Evolutionary conservation across 2,888 invertebrate species (phyloP).

Genomic region (Hermaeophaga mercurialis): DNA sequence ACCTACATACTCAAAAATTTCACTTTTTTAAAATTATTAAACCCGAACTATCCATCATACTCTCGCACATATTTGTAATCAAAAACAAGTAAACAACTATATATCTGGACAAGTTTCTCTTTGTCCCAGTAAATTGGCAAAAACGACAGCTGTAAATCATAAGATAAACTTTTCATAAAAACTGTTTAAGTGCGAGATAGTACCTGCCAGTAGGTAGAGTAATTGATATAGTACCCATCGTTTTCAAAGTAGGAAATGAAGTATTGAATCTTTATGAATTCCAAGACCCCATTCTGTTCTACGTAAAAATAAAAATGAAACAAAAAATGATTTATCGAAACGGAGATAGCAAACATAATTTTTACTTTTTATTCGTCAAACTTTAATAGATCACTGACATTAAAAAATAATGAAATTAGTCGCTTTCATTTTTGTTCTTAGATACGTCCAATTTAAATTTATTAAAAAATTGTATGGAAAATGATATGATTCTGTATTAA

Average conservation of each 20-base stretch:
- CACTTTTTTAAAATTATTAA: slow-evolving; percentile 32
- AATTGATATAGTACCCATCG: slow-evolving; percentile 10
- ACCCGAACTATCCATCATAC: slow-evolving; percentile 31
- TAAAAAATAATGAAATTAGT: too few species aligned
- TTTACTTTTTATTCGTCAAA: too few species aligned
- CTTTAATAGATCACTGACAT: too few species aligned
- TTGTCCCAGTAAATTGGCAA: slow-evolving; percentile 30
- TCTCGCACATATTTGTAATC: slow-evolving; percentile 24
- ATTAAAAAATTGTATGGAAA: too few species aligned
- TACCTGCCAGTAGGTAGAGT: slow-evolving; percentile 14
- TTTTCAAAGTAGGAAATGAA: neutral
- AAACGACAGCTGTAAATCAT: slow-evolving; percentile 29
- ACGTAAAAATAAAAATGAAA: neutral
- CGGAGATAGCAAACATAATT: too few species aligned
- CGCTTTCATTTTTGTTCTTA: too few species aligned
- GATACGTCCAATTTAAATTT: too few species aligned
- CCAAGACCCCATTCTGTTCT: neutral
- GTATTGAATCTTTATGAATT: slow-evolving; percentile 6
- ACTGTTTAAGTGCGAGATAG: slow-evolving; percentile 16
- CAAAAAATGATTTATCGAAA: neutral
- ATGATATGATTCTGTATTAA: too few species aligned
- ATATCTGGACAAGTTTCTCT: slow-evolving; percentile 27
- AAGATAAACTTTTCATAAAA: slow-evolving; percentile 28
- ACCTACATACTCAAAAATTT: slow-evolving; percentile 24
- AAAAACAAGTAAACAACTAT: slow-evolving; percentile 33